These are phyloP conservation scores for Pelecanus crispus DNA, from an alignment of 2,113 vertebrate species.

Conservation along the genomic window DNA sequence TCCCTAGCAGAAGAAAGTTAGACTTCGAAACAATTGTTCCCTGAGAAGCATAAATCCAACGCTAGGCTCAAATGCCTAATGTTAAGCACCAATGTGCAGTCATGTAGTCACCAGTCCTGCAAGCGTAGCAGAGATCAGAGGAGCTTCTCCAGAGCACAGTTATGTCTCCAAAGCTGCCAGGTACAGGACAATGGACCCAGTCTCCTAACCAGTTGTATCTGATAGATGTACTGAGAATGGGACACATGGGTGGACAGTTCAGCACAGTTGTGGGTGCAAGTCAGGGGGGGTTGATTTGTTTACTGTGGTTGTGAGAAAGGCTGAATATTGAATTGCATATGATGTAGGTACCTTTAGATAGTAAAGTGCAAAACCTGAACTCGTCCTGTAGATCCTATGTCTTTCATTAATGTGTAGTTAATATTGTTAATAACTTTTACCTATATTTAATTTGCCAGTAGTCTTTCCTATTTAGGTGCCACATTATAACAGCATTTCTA, in stretches of 20 bases:
- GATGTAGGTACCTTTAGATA: background rate
- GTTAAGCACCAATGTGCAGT: background rate
- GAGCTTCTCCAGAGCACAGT: background rate
- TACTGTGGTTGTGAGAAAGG: background rate
- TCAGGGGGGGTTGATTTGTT: background rate
- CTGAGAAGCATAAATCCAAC: background rate
- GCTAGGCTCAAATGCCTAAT: rapidly evolving
- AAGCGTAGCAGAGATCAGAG: background rate
- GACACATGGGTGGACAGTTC: rapidly evolving
- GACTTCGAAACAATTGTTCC: background rate
- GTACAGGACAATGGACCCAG: background rate
- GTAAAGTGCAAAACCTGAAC: background rate
- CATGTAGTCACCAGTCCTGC: no score
- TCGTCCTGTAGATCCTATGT: rapidly evolving
- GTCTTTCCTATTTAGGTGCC: background rate
- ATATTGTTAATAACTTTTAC: background rate
- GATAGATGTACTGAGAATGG: background rate
- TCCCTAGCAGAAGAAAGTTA: background rate
- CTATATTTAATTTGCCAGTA: background rate
- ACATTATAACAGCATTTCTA: background rate
- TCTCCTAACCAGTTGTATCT: background rate
- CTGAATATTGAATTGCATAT: background rate
- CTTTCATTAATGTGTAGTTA: background rate
- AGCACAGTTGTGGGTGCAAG: background rate
- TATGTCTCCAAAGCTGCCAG: background rate